A percentile compares a stretch with the other conserved stretches of the same genome.
Evolutionary conservation across 2,888 invertebrate genomes (phyloP).

Genomic region (Hirtodrosophila confusa): DNA sequence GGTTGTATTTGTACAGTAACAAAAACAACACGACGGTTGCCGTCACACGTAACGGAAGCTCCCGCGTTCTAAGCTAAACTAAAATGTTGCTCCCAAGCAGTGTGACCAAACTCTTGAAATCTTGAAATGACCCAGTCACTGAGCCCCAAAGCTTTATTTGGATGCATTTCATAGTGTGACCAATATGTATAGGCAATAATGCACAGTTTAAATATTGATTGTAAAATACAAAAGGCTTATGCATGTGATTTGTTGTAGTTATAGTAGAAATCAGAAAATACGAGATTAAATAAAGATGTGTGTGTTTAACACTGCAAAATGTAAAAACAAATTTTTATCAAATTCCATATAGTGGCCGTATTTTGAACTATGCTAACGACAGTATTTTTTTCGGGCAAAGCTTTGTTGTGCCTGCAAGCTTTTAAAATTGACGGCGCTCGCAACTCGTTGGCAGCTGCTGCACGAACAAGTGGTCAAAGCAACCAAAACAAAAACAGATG

Average conservation of each 20-base stretch:
- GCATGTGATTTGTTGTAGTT: too few species aligned
- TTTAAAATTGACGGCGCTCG: constrained; percentile 18
- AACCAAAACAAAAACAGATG: constrained; percentile 72
- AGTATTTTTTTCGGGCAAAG: constrained; percentile 36
- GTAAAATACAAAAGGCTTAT: neutral
- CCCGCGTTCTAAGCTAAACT: constrained; percentile 75
- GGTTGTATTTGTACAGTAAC: constrained; percentile 60
- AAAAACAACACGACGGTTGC: constrained; percentile 59
- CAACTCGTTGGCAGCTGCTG: constrained; percentile 36
- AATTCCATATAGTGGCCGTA: neutral
- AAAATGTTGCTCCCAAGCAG: constrained; percentile 45
- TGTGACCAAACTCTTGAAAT: constrained; percentile 50
- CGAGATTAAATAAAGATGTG: too few species aligned
- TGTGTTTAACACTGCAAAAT: too few species aligned
- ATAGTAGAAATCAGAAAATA: too few species aligned
- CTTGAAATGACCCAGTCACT: neutral
- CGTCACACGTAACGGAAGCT: constrained; percentile 55
- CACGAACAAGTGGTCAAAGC: constrained; percentile 63
- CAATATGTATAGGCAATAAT: neutral
- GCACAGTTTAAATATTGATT: neutral
- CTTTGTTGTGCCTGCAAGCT: constrained; percentile 10
- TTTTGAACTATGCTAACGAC: neutral
- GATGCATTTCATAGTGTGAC: neutral
- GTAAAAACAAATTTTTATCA: neutral
- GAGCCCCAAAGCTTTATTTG: neutral